A percentile compares a stretch with the other conserved stretches of the same genome.
These are phyloP conservation scores for Pseudomugil gertrudae DNA, from an alignment of 2,797 vertebrate genomes.

Conservation along the genomic window DNA sequence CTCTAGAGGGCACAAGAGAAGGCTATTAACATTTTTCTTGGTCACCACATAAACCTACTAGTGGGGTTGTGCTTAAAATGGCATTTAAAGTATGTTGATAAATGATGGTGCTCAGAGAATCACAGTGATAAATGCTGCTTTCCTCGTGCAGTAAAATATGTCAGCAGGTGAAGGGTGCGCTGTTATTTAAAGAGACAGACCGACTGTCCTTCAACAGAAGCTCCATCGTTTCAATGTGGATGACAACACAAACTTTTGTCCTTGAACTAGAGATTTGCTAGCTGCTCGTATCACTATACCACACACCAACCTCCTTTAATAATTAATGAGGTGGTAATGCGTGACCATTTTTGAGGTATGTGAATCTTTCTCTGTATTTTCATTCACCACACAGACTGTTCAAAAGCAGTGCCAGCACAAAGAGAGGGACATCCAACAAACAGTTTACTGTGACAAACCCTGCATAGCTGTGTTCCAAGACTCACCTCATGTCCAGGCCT, in stretches of 20 bases:
- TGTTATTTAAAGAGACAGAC: conserved; percentile 38
- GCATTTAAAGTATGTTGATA: conserved; percentile 49
- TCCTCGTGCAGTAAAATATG: conserved; percentile 36
- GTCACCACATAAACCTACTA: conserved; percentile 18
- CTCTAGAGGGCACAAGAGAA: conserved; percentile 81
- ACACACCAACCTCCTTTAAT: conserved; percentile 23
- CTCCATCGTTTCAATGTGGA: neutral
- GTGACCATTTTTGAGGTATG: conserved; percentile 5
- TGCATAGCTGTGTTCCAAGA: conserved; percentile 25
- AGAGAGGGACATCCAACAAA: conserved; percentile 31
- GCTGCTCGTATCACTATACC: neutral
- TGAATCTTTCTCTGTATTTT: neutral
- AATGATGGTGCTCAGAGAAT: conserved; percentile 34
- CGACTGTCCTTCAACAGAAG: conserved; percentile 47
- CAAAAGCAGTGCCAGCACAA: conserved; percentile 17
- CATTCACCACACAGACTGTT: conserved; percentile 1
- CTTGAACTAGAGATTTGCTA: conserved; percentile 42
- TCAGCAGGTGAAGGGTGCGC: conserved; percentile 30
- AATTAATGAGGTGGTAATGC: conserved; percentile 33
- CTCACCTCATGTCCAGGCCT: conserved; percentile 46
- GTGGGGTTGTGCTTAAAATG: conserved; percentile 17
- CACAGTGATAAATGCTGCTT: conserved; percentile 47
- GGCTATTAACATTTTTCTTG: conserved; percentile 56
- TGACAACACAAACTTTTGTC: conserved; percentile 24
- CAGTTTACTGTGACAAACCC: conserved; percentile 28